Percentiles rank a stretch among this genome's conserved stretches.
Conservation (phyloP, 2,888 invertebrate genomes). For the Phorcus lineatus region DNA sequence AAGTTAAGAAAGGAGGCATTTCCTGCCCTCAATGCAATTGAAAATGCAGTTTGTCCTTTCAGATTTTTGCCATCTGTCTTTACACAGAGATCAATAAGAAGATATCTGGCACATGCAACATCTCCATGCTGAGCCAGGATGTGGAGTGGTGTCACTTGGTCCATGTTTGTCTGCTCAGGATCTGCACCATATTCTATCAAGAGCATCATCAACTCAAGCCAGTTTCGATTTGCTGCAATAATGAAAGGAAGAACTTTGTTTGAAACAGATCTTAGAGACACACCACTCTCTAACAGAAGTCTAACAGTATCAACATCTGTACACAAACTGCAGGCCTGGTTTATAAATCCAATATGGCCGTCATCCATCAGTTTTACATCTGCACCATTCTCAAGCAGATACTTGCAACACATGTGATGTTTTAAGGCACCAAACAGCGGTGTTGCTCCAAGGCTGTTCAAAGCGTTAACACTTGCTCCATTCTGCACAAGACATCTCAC, state of each 20-base stretch:
- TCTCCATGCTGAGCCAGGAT: background rate
- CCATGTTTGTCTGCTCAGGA: background rate
- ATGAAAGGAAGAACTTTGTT: background rate
- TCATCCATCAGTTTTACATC: background rate
- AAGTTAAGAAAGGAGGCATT: background rate
- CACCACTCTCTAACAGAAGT: background rate
- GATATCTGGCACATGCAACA: background rate
- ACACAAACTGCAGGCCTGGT: background rate
- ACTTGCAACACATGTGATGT: background rate
- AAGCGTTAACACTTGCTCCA: background rate
- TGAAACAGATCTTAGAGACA: background rate
- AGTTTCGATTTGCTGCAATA: background rate
- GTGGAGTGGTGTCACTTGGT: background rate
- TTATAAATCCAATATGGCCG: background rate
- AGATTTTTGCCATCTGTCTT: background rate
- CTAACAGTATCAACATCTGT: background rate
- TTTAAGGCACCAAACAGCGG: background rate
- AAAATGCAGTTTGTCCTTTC: background rate
- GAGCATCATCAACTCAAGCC: background rate
- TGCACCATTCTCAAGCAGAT: background rate
- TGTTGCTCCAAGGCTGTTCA: background rate
- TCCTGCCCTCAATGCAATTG: background rate
- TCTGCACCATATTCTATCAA: background rate
- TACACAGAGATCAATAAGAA: background rate
- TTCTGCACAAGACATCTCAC: background rate